These are phyloP conservation scores for Pseudocheirus occidentalis DNA, from an alignment of 2,797 vertebrate species.

Conservation along the genomic window DNA sequence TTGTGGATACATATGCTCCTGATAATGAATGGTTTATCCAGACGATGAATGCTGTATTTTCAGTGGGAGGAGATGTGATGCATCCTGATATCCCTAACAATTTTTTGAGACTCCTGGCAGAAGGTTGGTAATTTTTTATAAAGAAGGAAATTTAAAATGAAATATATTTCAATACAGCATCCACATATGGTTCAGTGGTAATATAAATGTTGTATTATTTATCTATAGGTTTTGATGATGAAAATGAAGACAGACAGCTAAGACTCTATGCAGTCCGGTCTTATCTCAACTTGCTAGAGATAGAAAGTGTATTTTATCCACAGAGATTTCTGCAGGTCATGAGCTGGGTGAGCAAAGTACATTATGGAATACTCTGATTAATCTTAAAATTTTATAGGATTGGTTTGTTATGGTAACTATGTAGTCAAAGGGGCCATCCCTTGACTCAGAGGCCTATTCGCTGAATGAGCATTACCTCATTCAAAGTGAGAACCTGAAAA, in stretches of 20 bases:
- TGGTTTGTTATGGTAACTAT: not conserved
- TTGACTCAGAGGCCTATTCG: too few species aligned
- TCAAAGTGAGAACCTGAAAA: too few species aligned
- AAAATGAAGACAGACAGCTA: constrained; percentile 90
- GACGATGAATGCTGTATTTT: constrained; percentile 97
- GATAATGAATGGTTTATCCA: constrained; percentile 97
- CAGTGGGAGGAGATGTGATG: constrained; percentile 92
- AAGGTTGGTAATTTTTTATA: constrained; percentile 87
- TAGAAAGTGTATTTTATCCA: constrained; percentile 85
- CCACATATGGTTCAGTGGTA: constrained; percentile 45
- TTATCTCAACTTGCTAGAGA: constrained; percentile 90
- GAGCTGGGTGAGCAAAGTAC: constrained; percentile 93
- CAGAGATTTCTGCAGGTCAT: constrained; percentile 97
- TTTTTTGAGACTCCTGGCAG: constrained; percentile 93
- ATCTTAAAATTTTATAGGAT: constrained; percentile 38
- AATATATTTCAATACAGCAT: constrained; percentile 52
- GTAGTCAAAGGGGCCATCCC: not conserved
- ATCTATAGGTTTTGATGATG: constrained; percentile 91
- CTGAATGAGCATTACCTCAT: too few species aligned
- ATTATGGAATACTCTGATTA: not conserved
- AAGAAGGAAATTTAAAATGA: constrained; percentile 50
- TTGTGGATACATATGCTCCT: constrained; percentile 91
- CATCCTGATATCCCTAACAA: constrained; percentile 94
- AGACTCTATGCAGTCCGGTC: constrained; percentile 93
- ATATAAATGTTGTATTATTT: constrained; percentile 62